These are phyloP conservation scores for Yponomeuta cagnagella DNA, from an alignment of 2,888 invertebrate species.

Conservation along the genomic window DNA sequence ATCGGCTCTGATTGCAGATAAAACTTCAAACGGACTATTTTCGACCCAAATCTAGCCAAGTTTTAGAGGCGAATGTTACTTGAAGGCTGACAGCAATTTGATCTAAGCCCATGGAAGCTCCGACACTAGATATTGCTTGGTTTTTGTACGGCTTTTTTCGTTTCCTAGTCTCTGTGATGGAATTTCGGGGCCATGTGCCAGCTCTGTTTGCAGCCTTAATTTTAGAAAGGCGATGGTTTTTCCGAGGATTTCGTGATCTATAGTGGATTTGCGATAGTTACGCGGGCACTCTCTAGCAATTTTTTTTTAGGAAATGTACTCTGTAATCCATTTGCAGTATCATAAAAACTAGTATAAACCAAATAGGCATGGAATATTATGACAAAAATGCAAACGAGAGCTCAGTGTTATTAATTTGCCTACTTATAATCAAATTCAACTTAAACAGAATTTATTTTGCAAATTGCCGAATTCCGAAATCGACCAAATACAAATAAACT, in stretches of 20 bases:
- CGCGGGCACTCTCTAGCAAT: not conserved
- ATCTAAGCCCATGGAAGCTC: constrained; percentile 5
- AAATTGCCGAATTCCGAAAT: too few relatives aligned
- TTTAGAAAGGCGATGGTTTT: not conserved
- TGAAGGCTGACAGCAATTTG: not conserved
- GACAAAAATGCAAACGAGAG: too few relatives aligned
- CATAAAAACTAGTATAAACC: not conserved
- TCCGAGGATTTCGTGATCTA: not conserved
- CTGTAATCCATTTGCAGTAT: not conserved
- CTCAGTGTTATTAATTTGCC: too few relatives aligned
- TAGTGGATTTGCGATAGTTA: not conserved
- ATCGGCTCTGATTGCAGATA: constrained; percentile 19
- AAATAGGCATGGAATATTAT: not conserved
- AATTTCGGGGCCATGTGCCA: not conserved
- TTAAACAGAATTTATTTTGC: too few relatives aligned
- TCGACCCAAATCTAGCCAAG: not conserved
- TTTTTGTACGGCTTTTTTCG: not conserved
- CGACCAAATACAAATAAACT: too few relatives aligned
- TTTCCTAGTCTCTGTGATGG: not conserved
- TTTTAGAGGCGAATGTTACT: not conserved
- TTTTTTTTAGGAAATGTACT: not conserved
- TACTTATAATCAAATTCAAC: too few relatives aligned
- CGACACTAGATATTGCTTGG: constrained; percentile 10
- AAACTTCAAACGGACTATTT: constrained; percentile 11
- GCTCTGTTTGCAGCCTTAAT: not conserved